These are phyloP conservation scores for Halocynthia roretzi DNA, from an alignment of 23 tunicate species.

Conservation along the genomic window DNA sequence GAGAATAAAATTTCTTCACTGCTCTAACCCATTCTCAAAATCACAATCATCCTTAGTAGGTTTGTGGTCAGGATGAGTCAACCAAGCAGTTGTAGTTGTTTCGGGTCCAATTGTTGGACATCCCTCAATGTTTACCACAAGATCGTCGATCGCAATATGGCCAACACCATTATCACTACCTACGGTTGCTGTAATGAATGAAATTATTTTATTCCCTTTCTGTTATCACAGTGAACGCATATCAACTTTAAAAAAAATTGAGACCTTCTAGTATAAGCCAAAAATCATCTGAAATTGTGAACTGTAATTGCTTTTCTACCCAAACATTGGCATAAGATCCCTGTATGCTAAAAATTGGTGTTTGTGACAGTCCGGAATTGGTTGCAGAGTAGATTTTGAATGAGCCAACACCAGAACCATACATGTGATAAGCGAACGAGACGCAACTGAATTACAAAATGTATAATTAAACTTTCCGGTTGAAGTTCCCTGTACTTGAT, in stretches of 20 bases:
- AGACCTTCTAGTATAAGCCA: slow-evolving; percentile 89
- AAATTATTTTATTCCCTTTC: background rate
- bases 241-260: too few species aligned
- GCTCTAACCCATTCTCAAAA: slow-evolving; percentile 77
- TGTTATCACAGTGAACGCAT: too few species aligned
- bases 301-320: slow-evolving; percentile 23
- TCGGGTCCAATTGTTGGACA: slow-evolving; percentile 70
- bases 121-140: slow-evolving; percentile 43
- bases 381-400: slow-evolving; percentile 50
- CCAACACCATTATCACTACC: slow-evolving; percentile 30
- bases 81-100: slow-evolving; percentile 68
- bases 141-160: slow-evolving; percentile 69
- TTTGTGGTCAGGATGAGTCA: slow-evolving; percentile 83
- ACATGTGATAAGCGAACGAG: slow-evolving; percentile 82
- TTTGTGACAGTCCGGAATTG: background rate
- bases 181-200: slow-evolving; percentile 26
- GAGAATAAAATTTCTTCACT: background rate
- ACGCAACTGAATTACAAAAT: slow-evolving; percentile 46
- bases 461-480: too few species aligned
- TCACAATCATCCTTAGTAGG: slow-evolving; percentile 94
- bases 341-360: slow-evolving; percentile 20
- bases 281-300: slow-evolving; percentile 28
- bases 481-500: too few species aligned
- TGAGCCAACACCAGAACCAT: slow-evolving; percentile 71
- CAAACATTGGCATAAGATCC: slow-evolving; percentile 67